Evolutionary conservation across 2,113 vertebrate genomes (phyloP).

Genomic region (Motacilla alba): DNA sequence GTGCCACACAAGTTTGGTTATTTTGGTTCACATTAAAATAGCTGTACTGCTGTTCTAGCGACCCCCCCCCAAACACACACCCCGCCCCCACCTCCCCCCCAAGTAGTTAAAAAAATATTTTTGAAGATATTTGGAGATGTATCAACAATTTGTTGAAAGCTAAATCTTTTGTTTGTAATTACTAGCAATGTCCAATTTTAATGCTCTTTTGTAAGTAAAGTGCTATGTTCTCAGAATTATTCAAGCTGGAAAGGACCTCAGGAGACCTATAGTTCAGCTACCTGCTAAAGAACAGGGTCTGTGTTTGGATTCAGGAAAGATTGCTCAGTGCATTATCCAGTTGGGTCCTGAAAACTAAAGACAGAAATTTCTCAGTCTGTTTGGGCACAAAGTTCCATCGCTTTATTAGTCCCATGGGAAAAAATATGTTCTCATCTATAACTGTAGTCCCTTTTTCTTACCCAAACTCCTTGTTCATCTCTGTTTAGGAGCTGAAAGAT

Average conservation of each 20-base stretch:
- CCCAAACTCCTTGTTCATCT: not conserved
- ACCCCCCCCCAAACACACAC: too few species aligned
- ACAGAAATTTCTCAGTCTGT: not conserved
- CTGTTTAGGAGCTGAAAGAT: not conserved
- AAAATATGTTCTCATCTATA: not conserved
- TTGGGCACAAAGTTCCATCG: rapidly evolving
- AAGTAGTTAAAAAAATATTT: not conserved
- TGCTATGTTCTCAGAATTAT: not conserved
- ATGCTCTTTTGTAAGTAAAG: not conserved
- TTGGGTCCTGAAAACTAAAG: not conserved
- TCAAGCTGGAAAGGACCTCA: not conserved
- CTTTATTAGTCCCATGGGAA: not conserved
- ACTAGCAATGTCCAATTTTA: not conserved
- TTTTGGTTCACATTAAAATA: not conserved
- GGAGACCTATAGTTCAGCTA: not conserved
- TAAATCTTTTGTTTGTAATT: not conserved
- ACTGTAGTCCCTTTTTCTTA: not conserved
- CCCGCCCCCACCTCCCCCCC: not conserved
- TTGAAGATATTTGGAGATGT: not conserved
- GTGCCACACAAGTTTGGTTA: not conserved
- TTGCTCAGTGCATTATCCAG: not conserved
- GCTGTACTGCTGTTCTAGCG: not conserved
- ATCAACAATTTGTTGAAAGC: not conserved
- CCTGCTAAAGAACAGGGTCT: not conserved
- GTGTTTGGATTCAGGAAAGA: not conserved